Conservation (phyloP, 2,888 invertebrate species). For the Callyntrura guangdongensis region DNA sequence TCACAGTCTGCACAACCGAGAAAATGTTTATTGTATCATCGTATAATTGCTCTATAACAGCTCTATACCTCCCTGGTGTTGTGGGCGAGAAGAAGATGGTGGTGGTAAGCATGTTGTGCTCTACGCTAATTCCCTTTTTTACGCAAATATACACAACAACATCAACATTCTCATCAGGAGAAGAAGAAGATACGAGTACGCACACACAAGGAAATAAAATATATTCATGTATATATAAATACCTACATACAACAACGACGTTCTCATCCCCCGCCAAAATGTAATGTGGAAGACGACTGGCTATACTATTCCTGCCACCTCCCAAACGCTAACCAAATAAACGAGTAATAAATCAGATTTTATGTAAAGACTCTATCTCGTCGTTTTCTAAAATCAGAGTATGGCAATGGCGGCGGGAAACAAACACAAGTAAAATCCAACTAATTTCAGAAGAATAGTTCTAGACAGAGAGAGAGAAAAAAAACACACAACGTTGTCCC, state of each 20-base stretch:
- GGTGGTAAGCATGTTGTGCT: no score
- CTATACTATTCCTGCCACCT: not conserved
- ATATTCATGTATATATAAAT: not conserved
- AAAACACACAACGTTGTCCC: not conserved
- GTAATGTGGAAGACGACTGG: slow-evolving; percentile 20
- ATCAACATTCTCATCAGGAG: not conserved
- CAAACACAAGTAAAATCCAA: no score
- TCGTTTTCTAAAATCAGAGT: not conserved
- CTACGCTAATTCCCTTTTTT: no score
- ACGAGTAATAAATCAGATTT: slow-evolving; percentile 63
- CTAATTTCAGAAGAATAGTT: no score
- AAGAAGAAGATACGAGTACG: not conserved
- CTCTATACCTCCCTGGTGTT: no score
- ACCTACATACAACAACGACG: not conserved
- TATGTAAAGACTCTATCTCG: not conserved
- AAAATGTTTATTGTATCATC: no score
- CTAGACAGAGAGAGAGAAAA: not conserved
- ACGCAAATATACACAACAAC: no score
- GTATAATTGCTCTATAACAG: no score
- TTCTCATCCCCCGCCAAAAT: not conserved
- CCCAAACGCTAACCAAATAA: not conserved
- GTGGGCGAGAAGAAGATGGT: no score
- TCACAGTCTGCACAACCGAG: not conserved
- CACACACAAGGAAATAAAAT: not conserved
- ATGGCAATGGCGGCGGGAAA: no score